Conservation (phyloP, 2,113 vertebrate genomes). For the Callithrix jacchus region DNA sequence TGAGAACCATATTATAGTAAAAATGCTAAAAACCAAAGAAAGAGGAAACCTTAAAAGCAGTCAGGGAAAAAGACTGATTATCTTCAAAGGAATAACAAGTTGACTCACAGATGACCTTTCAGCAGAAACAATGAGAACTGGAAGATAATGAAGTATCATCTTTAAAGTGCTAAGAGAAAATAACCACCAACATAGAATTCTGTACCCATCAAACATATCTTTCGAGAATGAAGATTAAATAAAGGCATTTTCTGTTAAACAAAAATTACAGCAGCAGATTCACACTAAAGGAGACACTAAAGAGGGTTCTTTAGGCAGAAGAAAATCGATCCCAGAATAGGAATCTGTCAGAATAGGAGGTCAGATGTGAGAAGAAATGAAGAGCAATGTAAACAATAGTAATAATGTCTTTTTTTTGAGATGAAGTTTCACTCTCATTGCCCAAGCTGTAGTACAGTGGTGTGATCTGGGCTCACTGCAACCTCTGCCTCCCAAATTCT, state of each 20-base stretch:
- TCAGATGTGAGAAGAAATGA: slow-evolving; percentile 31
- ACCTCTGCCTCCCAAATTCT: too few species aligned
- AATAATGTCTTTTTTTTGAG: neutral
- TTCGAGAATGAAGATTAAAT: slow-evolving; percentile 13
- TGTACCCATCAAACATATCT: neutral
- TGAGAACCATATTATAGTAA: neutral
- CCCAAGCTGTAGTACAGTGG: too few species aligned
- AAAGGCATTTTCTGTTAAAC: neutral
- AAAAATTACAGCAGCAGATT: neutral
- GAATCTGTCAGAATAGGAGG: neutral
- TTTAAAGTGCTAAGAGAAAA: slow-evolving; percentile 8
- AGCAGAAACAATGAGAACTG: neutral
- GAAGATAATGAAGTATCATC: neutral
- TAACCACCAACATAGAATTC: neutral
- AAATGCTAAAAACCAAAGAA: slow-evolving; percentile 22
- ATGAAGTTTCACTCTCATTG: too few species aligned
- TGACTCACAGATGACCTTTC: neutral
- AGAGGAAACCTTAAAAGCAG: neutral
- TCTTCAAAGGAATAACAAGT: neutral
- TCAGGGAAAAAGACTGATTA: neutral
- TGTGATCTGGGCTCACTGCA: too few species aligned
- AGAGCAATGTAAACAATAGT: neutral
- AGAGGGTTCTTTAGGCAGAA: neutral
- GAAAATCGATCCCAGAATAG: neutral
- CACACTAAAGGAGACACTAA: neutral